These are phyloP conservation scores for Leucania comma DNA, from an alignment of 2,888 invertebrate species.

Conservation along the genomic window DNA sequence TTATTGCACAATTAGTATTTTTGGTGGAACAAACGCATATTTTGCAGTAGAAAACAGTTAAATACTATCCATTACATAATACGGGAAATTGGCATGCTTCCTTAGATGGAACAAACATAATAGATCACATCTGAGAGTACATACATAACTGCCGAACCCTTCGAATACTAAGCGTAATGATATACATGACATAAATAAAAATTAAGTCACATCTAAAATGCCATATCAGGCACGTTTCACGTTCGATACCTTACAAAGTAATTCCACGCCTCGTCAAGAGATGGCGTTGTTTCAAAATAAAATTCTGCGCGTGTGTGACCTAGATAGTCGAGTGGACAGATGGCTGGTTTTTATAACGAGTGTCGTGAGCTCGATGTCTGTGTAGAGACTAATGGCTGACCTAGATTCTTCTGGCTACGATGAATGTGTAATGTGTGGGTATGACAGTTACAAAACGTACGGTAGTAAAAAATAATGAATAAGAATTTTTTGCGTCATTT, in stretches of 20 bases:
- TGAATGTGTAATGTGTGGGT: background rate
- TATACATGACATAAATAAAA: background rate
- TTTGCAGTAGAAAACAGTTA: too few species aligned
- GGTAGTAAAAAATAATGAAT: background rate
- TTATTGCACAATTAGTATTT: too few species aligned
- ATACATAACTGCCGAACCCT: background rate
- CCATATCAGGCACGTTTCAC: slow-evolving; percentile 3
- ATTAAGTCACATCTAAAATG: background rate
- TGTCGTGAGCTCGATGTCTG: slow-evolving; percentile 42
- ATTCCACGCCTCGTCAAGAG: slow-evolving; percentile 46
- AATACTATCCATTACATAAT: background rate
- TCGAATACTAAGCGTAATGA: background rate
- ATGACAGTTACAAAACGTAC: background rate
- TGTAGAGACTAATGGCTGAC: slow-evolving; percentile 24
- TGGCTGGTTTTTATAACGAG: slow-evolving; percentile 42
- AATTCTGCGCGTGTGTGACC: slow-evolving; percentile 37
- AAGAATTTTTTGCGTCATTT: too few species aligned
- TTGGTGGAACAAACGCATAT: too few species aligned
- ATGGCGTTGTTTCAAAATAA: slow-evolving; percentile 59
- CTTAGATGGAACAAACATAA: background rate
- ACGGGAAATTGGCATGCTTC: background rate
- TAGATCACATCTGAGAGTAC: background rate
- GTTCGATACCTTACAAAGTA: slow-evolving; percentile 35
- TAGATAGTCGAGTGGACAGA: slow-evolving; percentile 36
- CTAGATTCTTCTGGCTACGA: slow-evolving; percentile 35